Base-by-base conservation (phyloP, 2,797 vertebrate species). In the Phoeniculus purpureus region DNA sequence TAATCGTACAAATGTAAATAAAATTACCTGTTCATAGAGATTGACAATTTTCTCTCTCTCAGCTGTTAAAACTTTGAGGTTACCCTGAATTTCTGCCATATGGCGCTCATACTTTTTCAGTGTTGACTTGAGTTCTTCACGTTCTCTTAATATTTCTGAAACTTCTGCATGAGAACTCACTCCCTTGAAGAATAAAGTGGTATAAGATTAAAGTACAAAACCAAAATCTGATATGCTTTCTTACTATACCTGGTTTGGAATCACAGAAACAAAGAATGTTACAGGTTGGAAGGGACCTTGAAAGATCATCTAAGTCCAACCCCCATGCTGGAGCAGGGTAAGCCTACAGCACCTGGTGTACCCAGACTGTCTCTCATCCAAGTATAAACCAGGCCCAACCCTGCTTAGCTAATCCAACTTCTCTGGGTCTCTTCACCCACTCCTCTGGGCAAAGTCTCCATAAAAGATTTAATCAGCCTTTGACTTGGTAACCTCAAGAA, bases 61-160 rank as follows among this genome's bases (percentile, higher is more conserved):
- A 50, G 97, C 97, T 71, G 96, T 98, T 80, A 98, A 97, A 93
- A 98, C 97, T 90, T 97, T 97, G 68, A 98, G 76, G 54, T 98
- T 98, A 84, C 95, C 97, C 96, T 98, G 98, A 92, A 98, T 97
- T 97, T 98, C 98, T 93, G 97, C 96, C 83, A 98, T 71, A 73
- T 96, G 97, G 37, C 89, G 92, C 81, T 98, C 95, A 48, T 97
- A 97, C 87, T 97, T 98, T 91, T 97, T 97, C 90, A 98, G 84
- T 43, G 96, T 97, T 85, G 95, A 95, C 88, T 97, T 97, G 85
- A 98, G 87, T 52, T 98, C 97, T 92, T 98, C 98, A 87, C 54
- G 43, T 86, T 98, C 97, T 94, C 92, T 97, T 54, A 96, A 34
- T 52, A 96, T 84, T 92, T 97, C 97, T 92, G 97, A 96, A 81